Base-by-base conservation (phyloP, 2,888 invertebrate genomes). In the Volucella inanis region DNA sequence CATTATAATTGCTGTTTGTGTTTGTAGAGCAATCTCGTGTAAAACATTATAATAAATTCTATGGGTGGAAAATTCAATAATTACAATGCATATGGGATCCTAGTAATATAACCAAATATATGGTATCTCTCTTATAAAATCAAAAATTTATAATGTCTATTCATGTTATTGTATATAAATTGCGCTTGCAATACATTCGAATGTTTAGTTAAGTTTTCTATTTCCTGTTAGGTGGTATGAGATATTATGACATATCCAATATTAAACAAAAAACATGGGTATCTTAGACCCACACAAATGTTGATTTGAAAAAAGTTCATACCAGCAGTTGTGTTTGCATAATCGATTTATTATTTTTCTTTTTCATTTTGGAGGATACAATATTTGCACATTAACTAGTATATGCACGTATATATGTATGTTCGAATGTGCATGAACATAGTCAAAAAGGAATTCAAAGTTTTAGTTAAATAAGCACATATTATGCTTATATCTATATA, bases 1-100 rank as follows among this genome's bases (percentile, higher is more conserved):
- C 72, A 64, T 61, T 78, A 57, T 72, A 77, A 78, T 79, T 76
- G 70, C 67, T 57, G 62, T 74, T 67, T 54, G 71, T 72, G 52
- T 79, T 79, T 78, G 67, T 83, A 38, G 57, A 65, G 45, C 22
- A 64, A 38, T 64, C 52, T 62, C 61, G 54, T 49, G 62, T 52
- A 22, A 41, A 38, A 31, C 57, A 67, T 12, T 67, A n/a, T 38
- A 39, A 68, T 62, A 65, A 49, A 74, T 64, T 57, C 45, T 15
- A 68, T 22, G 55, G 55, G 55, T 50, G 68, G 55, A 64, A 64
- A 70, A 74, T 74, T 64, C 79, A 64, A 74, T 83, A 83, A 83
- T 83, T 83, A 83, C 74, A 74, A 52, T 78, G 78, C 78, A 78
- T 68, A 50, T 22, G 38, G 38, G 8, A 38, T 31, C 31, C 12